phyloP scores from a whole-genome alignment of 1,140 invertebrate genomes.

The Lutraria rhynchaena region DNA sequence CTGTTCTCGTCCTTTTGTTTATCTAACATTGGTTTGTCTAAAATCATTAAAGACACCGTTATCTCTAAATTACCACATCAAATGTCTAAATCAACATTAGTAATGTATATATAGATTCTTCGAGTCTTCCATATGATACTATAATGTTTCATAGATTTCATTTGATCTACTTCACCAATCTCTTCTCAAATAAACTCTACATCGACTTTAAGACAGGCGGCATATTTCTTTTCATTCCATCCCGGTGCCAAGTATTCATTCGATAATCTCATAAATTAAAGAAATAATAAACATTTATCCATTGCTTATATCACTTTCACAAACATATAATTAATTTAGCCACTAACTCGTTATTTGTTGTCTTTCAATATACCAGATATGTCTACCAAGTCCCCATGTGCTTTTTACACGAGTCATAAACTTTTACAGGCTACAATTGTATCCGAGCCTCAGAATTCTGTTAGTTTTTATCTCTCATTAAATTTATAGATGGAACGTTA shows the following conservation, averaged over 20 bases:
- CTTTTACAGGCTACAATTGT: conserved; percentile 51
- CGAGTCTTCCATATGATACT: conserved; percentile 11
- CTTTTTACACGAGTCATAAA: conserved; percentile 41
- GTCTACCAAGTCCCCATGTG: conserved; percentile 11
- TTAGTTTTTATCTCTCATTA: conserved; percentile 55
- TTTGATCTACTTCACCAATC: conserved; percentile 47
- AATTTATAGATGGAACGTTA: conserved; percentile 58
- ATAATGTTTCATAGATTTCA: conserved; percentile 54
- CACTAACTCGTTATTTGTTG: conserved; percentile 26
- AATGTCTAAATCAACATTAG: conserved; percentile 45
- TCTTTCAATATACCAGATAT: conserved; percentile 33
- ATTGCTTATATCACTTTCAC: conserved; percentile 48
- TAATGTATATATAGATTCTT: too few relatives aligned
- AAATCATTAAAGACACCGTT: too few relatives aligned
- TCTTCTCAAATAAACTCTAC: conserved; percentile 49
- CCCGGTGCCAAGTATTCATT: background rate
- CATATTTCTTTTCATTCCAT: conserved; percentile 6
- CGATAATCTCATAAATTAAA: conserved; percentile 27
- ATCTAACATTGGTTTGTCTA: too few relatives aligned
- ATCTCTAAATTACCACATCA: conserved; percentile 5
- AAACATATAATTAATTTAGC: conserved; percentile 51
- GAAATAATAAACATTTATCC: conserved; percentile 45
- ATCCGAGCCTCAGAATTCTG: conserved; percentile 19
- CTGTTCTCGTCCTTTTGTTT: too few relatives aligned
- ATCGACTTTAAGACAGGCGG: conserved; percentile 5